phyloP scores from a whole-genome alignment of 2,888 invertebrate genomes.

The Erannis defoliaria region DNA sequence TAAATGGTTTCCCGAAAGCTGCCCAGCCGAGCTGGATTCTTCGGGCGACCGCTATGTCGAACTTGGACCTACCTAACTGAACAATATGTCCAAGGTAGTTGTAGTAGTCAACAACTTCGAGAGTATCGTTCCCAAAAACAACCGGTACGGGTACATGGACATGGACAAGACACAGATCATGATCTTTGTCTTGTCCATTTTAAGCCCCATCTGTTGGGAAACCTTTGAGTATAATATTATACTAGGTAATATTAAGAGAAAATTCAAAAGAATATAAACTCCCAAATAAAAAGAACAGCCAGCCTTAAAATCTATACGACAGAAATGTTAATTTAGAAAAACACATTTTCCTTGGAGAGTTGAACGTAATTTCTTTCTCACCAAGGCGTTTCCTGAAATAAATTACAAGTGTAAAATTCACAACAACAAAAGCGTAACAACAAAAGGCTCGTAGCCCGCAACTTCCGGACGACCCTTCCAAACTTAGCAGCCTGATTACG shows the following conservation, averaged over 20 bases:
- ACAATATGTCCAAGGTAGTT: no score
- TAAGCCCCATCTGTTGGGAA: no score
- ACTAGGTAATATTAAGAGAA: neutral
- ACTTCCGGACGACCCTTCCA: constrained; percentile 86
- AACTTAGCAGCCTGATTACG: constrained; percentile 86
- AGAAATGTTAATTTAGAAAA: constrained; percentile 82
- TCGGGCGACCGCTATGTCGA: no score
- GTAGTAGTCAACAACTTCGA: no score
- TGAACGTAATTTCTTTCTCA: constrained; percentile 84
- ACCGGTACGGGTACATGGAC: no score
- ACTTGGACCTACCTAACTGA: no score
- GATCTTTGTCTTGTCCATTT: no score
- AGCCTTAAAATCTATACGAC: constrained; percentile 67
- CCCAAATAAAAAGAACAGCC: constrained; percentile 32
- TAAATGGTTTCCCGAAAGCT: no score
- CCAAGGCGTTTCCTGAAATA: constrained; percentile 85
- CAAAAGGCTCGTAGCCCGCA: constrained; percentile 85
- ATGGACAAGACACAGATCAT: no score
- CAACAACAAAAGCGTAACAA: constrained; percentile 85
- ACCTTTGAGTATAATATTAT: no score
- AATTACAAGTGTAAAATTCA: constrained; percentile 87
- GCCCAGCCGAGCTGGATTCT: no score
- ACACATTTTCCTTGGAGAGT: constrained; percentile 84
- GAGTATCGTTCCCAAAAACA: no score
- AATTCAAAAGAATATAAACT: constrained; percentile 11